Percentiles rank a stretch among this genome's conserved stretches.
Conservation (phyloP, 1,140 invertebrate genomes). For the Lutraria rhynchaena region DNA sequence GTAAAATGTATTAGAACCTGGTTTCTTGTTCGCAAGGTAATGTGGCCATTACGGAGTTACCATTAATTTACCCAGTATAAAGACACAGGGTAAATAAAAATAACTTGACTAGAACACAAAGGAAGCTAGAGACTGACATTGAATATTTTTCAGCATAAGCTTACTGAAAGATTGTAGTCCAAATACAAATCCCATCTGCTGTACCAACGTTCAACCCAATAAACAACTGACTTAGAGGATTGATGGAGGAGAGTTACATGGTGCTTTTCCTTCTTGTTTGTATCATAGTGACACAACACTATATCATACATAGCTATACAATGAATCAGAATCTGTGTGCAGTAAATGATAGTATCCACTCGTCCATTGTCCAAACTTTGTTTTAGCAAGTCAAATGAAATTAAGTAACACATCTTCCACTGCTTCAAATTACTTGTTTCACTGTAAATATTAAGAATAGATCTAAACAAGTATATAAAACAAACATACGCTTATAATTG, state of each 20-base stretch:
- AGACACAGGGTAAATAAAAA: no score
- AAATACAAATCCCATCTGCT: not conserved
- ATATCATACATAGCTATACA: conserved; percentile 18
- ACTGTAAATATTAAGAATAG: not conserved
- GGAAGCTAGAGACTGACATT: no score
- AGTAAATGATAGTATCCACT: not conserved
- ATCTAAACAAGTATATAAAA: no score
- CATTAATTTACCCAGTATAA: no score
- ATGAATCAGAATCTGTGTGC: not conserved
- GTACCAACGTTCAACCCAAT: not conserved
- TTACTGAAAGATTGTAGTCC: not conserved
- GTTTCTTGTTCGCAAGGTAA: no score
- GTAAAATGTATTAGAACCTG: no score
- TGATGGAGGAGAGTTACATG: not conserved
- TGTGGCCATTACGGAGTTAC: no score
- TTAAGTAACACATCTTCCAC: conserved; percentile 5
- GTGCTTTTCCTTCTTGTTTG: not conserved
- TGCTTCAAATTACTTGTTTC: not conserved
- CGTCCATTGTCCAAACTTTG: not conserved
- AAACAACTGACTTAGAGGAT: not conserved
- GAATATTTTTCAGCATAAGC: no score
- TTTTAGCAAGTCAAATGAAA: not conserved
- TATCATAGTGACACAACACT: not conserved
- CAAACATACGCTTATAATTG: no score
- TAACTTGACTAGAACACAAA: no score